Evolutionary conservation across 2,113 vertebrate genomes (phyloP), one percentile per base, ranked within the genome.

Genomic region (Heteronetta atricapilla): DNA sequence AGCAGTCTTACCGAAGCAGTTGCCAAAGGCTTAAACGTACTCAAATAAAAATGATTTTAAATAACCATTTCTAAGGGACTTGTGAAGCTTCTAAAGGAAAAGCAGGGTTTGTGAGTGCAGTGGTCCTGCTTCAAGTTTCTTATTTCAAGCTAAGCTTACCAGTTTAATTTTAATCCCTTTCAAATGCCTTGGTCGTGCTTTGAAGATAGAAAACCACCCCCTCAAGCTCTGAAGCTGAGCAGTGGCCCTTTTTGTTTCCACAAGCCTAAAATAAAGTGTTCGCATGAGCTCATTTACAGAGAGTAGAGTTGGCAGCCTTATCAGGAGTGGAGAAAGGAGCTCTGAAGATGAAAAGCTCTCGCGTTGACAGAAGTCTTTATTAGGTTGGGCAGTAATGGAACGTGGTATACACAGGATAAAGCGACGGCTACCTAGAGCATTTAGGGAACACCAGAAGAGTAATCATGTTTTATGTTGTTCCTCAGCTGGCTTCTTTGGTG

Each of bases 311-410:
- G 98, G 97, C 97, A 98, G 97, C 94, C 97, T 98, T 98, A 98
- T 98, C 98, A 97, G 97, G 95, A 96, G 96, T 87, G 82, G 96
- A 98, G 97, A 97, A 97, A 89, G 95, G 96, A 93, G 90, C 96
- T 96, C 95, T 76, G 95, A 96, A 98, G 98, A 98, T 98, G 98
- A 98, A 98, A 98, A 98, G 98, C 97, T 89, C 88, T 96, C 3
- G 4, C 87, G 29, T 94, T 97, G 97, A 97, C 98, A 98, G 98
- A 97, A 98, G 98, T 97, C 97, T 98, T 98, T 98, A 98, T 98
- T 98, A 98, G 96, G 96, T 93, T 96, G 95, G 97, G 97, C 97
- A 96, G 97, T 97, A 97, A 97, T 82, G 89, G 96, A 97, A 97
- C n/a, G 69, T 96, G 22, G 96, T 82, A 87, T 94, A 95, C 94